phyloP scores from a whole-genome alignment of 2,888 invertebrate species.

The Hydriomena furcata region DNA sequence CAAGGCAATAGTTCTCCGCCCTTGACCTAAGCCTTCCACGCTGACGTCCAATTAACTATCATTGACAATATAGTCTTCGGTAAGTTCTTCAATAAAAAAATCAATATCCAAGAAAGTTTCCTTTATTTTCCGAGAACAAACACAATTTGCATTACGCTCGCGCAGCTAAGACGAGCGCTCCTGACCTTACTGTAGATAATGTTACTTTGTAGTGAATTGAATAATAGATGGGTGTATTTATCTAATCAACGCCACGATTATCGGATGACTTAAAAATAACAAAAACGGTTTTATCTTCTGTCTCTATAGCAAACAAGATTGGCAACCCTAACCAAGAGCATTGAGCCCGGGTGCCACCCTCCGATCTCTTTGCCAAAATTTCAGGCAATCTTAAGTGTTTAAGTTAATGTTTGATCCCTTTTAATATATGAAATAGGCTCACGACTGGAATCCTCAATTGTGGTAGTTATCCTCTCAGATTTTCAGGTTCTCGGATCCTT shows the following conservation, averaged over 20 bases:
- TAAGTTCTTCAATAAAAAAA: background rate
- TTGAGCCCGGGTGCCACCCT: background rate
- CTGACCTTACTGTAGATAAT: constrained; percentile 16
- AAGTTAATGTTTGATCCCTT: too few relatives aligned
- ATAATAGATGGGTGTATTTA: constrained; percentile 6
- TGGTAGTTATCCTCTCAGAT: too few relatives aligned
- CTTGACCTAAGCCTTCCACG: constrained; percentile 19
- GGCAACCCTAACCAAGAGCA: constrained; percentile 9
- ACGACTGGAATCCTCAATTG: too few relatives aligned
- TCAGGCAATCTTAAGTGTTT: constrained; percentile 5
- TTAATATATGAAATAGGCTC: too few relatives aligned
- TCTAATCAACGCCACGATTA: constrained; percentile 6
- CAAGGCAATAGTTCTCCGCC: constrained; percentile 13
- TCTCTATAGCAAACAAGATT: constrained; percentile 5
- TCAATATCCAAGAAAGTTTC: background rate
- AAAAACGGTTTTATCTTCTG: background rate
- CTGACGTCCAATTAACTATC: constrained; percentile 4
- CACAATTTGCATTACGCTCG: background rate
- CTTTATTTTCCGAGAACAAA: background rate
- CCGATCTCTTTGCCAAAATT: constrained; percentile 9
- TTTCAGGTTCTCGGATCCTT: too few relatives aligned
- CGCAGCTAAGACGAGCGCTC: background rate
- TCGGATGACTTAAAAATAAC: constrained; percentile 1
- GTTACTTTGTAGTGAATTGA: constrained; percentile 2
- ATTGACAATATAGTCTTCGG: background rate